Percentiles rank a stretch among this genome's conserved stretches.
Evolutionary conservation across 2,797 vertebrate genomes (phyloP).

Genomic region (Intellagama lesueurii): DNA sequence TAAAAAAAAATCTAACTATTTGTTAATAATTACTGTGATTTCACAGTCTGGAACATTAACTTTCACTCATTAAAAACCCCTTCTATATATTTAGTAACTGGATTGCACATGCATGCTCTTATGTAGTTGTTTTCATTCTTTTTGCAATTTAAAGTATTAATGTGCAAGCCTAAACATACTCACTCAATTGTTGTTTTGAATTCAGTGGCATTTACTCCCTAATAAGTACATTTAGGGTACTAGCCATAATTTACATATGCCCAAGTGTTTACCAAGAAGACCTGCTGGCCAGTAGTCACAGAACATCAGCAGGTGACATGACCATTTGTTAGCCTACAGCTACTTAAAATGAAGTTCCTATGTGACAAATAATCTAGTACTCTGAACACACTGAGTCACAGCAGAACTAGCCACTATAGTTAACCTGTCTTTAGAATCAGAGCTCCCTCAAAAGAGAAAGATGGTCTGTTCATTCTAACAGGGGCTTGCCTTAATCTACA

Average conservation of each 20-base stretch:
- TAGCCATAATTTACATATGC: background rate
- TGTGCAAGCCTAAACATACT: background rate
- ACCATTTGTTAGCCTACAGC: background rate
- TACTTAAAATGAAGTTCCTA: background rate
- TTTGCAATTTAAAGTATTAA: background rate
- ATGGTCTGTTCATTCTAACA: too few species aligned
- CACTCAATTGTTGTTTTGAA: background rate
- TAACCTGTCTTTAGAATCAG: too few species aligned
- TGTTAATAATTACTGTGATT: conserved; percentile 10
- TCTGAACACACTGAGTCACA: background rate
- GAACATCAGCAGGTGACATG: background rate
- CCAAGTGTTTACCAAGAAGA: background rate
- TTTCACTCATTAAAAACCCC: background rate
- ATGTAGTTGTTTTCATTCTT: background rate
- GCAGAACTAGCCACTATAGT: too few species aligned
- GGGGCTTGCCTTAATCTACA: too few species aligned
- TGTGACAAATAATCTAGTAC: background rate
- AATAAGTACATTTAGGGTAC: background rate
- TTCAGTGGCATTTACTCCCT: background rate
- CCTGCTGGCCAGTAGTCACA: background rate
- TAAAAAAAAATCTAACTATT: background rate
- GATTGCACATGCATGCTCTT: background rate
- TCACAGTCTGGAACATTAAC: background rate
- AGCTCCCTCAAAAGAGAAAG: too few species aligned
- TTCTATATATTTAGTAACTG: background rate